phyloP scores from a whole-genome alignment of 92 coral and sea anemone species.

The Palythoa caribaeorum region DNA sequence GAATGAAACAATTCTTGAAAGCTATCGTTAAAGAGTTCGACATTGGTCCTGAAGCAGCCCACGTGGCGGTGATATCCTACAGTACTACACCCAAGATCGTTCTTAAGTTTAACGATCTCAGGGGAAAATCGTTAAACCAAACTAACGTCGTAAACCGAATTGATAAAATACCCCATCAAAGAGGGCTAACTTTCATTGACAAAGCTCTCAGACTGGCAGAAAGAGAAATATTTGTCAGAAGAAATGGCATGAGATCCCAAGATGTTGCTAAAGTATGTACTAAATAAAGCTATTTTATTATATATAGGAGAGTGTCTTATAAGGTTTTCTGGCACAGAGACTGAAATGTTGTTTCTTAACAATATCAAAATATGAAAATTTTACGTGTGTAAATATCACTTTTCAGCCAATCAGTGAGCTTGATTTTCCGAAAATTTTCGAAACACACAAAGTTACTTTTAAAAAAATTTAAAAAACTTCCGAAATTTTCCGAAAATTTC shows the following conservation, averaged over 20 bases:
- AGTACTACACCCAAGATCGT: conserved; percentile 14
- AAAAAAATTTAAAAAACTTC: too few relatives aligned
- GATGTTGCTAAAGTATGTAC: conserved; percentile 44
- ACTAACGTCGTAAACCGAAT: conserved; percentile 5
- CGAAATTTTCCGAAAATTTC: too few relatives aligned
- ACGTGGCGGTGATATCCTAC: conserved; percentile 24
- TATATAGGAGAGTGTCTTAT: too few relatives aligned
- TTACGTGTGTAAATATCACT: too few relatives aligned
- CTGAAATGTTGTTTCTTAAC: too few relatives aligned
- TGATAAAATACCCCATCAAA: conserved; percentile 28
- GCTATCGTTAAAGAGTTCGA: conserved; percentile 34
- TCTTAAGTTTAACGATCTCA: conserved; percentile 28
- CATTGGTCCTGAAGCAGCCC: conserved; percentile 44
- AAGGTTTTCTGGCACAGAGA: too few relatives aligned
- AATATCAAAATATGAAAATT: too few relatives aligned
- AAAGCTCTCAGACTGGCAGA: conserved; percentile 44
- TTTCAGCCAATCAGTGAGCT: too few relatives aligned
- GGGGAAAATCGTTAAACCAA: conserved; percentile 1
- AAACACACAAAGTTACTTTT: too few relatives aligned
- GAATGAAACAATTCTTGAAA: conserved; percentile 37
- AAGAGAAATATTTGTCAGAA: conserved; percentile 16
- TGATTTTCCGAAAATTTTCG: too few relatives aligned
- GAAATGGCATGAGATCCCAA: conserved; percentile 29
- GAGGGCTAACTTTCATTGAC: conserved; percentile 38
- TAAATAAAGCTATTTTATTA: too few relatives aligned